Conservation (phyloP, 1,140 invertebrate species). For the Drosophila kanapiae region DNA sequence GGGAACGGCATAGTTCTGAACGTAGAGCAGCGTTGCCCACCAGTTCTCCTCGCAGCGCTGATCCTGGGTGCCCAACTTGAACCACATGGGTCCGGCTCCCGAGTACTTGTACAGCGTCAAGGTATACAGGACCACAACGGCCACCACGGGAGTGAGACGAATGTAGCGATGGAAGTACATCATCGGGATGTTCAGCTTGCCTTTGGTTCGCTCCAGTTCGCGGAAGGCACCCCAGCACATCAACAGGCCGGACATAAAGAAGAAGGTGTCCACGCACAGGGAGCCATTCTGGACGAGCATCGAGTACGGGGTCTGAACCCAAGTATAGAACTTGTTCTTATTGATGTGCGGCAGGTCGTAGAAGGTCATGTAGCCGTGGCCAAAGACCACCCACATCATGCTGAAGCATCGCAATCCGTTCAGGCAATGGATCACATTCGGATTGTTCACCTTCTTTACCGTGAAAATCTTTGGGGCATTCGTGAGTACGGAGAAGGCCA, state of each 20-base stretch:
- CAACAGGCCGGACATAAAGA: constrained; percentile 89
- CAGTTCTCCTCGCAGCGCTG: constrained; percentile 90
- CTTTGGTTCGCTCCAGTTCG: constrained; percentile 89
- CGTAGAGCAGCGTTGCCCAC: constrained; percentile 94
- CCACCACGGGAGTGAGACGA: constrained; percentile 88
- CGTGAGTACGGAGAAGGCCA: constrained; percentile 77
- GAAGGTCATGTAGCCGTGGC: constrained; percentile 86
- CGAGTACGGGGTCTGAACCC: constrained; percentile 86
- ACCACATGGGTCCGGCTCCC: constrained; percentile 88
- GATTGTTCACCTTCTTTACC: constrained; percentile 73
- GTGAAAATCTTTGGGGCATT: constrained; percentile 83
- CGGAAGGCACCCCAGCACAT: constrained; percentile 88
- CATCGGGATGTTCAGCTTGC: constrained; percentile 79
- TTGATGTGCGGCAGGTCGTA: constrained; percentile 77
- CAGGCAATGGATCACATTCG: constrained; percentile 85
- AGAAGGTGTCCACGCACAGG: constrained; percentile 89
- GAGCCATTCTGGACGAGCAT: constrained; percentile 88
- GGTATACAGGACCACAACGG: constrained; percentile 86
- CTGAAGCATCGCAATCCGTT: constrained; percentile 88
- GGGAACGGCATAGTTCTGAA: constrained; percentile 92
- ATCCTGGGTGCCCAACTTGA: constrained; percentile 86
- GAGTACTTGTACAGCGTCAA: constrained; percentile 86
- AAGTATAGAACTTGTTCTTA: constrained; percentile 64
- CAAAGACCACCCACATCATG: constrained; percentile 89
- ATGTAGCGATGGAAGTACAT: constrained; percentile 87